Conservation (phyloP, 2,888 invertebrate species). For the Drosophila anomalata region DNA sequence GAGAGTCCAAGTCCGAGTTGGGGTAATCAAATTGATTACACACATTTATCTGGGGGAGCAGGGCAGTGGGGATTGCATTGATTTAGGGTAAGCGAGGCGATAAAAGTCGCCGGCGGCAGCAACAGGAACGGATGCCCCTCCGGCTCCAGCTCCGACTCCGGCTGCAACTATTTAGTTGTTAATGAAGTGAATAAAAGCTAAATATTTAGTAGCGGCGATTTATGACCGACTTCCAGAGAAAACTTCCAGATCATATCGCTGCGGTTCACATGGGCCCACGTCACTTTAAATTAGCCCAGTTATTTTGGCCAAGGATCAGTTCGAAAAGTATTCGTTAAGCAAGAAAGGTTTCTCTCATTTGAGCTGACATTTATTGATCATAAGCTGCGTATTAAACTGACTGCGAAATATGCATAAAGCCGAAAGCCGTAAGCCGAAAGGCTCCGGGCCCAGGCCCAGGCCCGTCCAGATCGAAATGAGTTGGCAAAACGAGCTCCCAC, state of each 20-base stretch:
- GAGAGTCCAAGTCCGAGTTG: conserved; percentile 15
- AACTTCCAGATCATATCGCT: conserved; percentile 33
- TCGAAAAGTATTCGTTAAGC: conserved; percentile 16
- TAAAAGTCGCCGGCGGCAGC: conserved; percentile 62
- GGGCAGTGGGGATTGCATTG: conserved; percentile 56
- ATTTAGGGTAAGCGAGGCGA: conserved; percentile 68
- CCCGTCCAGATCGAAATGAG: conserved; percentile 58
- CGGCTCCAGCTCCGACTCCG: not conserved
- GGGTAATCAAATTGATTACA: conserved; percentile 80
- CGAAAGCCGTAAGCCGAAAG: conserved; percentile 50
- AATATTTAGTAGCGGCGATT: conserved; percentile 56
- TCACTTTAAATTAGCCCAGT: conserved; percentile 66
- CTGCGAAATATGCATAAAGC: conserved; percentile 39
- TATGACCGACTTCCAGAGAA: conserved; percentile 62
- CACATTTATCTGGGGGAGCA: conserved; percentile 68
- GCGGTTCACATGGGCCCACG: conserved; percentile 28
- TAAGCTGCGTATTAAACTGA: conserved; percentile 76
- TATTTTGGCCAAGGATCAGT: conserved; percentile 25
- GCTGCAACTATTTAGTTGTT: conserved; percentile 74
- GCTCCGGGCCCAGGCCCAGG: conserved; percentile 1
- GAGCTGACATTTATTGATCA: conserved; percentile 77
- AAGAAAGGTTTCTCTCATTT: conserved; percentile 56
- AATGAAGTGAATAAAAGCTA: conserved; percentile 71
- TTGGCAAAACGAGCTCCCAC: conserved; percentile 74
- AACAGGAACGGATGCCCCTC: conserved; percentile 47